phyloP scores from a whole-genome alignment of 23 tunicate genomes.

The Trididemnum nubilum region DNA sequence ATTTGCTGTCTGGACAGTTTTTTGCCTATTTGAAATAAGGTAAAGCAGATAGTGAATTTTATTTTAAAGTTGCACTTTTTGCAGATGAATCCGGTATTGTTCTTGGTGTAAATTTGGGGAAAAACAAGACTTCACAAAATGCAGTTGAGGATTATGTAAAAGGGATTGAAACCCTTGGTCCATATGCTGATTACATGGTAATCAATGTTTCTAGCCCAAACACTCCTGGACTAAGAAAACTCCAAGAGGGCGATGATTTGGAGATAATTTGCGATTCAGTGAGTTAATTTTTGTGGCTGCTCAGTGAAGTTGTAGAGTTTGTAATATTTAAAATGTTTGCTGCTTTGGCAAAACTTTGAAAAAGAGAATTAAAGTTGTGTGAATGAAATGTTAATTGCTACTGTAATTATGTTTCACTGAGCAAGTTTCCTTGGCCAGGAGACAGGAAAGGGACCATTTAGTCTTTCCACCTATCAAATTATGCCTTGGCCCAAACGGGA shows the following conservation, averaged over 20 bases:
- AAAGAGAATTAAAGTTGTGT: not conserved
- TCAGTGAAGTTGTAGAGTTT: too few species aligned
- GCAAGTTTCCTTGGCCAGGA: too few species aligned
- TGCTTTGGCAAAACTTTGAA: not conserved
- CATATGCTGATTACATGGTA: conserved; percentile 82
- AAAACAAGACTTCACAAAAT: conserved; percentile 69
- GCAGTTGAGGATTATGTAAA: conserved; percentile 58
- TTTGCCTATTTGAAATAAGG: too few species aligned
- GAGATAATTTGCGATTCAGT: conserved; percentile 44
- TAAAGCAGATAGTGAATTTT: too few species aligned
- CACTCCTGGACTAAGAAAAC: conserved; percentile 81
- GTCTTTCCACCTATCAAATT: too few species aligned
- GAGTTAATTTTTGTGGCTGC: not conserved
- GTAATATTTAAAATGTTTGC: not conserved
- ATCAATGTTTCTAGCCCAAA: conserved; percentile 96
- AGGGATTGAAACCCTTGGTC: conserved; percentile 63
- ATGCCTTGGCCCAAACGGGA: too few species aligned
- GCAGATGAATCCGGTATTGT: conserved; percentile 6
- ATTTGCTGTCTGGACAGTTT: too few species aligned
- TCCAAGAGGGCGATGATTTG: conserved; percentile 51
- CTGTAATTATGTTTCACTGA: too few species aligned
- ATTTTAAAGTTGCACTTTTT: too few species aligned
- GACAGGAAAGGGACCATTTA: too few species aligned
- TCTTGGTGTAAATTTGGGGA: conserved; percentile 85
- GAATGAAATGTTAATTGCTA: not conserved